These are phyloP conservation scores for Xyrichtys novacula DNA, from an alignment of 2,797 vertebrate genomes.

Conservation along the genomic window DNA sequence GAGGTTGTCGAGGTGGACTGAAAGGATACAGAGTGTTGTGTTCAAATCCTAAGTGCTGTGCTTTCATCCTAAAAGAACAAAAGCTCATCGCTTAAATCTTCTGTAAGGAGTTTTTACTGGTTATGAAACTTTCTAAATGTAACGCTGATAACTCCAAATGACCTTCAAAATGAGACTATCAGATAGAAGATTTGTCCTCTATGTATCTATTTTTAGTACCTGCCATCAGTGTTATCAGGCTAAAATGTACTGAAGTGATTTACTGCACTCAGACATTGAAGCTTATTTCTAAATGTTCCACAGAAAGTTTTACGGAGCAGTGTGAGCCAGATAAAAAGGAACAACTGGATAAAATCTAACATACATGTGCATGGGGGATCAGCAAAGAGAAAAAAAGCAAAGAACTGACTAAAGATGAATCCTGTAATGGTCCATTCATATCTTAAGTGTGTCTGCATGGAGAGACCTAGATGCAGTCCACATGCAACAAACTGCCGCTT, in stretches of 20 bases:
- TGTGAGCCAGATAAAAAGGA: not conserved
- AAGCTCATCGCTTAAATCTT: not conserved
- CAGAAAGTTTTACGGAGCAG: not conserved
- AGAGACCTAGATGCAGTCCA: too few relatives aligned
- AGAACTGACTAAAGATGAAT: not conserved
- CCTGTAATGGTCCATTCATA: too few relatives aligned
- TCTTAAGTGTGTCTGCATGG: too few relatives aligned
- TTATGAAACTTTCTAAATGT: not conserved
- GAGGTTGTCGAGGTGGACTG: too few relatives aligned
- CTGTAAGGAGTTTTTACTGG: not conserved
- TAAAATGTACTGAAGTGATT: not conserved
- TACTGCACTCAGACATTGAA: not conserved
- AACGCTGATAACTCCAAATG: not conserved
- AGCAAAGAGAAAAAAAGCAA: not conserved
- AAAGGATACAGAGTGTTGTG: too few relatives aligned
- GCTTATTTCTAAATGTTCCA: not conserved
- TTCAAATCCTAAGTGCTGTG: not conserved
- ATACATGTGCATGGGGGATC: not conserved
- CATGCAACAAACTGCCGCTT: too few relatives aligned
- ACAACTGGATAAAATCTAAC: not conserved
- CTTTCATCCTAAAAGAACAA: not conserved
- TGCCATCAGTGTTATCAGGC: not conserved
- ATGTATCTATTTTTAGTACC: not conserved
- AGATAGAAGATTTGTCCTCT: not conserved
- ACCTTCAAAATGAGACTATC: not conserved